Conservation (phyloP, 23 tunicate species). For the Oikopleura vanhoeffeni region DNA sequence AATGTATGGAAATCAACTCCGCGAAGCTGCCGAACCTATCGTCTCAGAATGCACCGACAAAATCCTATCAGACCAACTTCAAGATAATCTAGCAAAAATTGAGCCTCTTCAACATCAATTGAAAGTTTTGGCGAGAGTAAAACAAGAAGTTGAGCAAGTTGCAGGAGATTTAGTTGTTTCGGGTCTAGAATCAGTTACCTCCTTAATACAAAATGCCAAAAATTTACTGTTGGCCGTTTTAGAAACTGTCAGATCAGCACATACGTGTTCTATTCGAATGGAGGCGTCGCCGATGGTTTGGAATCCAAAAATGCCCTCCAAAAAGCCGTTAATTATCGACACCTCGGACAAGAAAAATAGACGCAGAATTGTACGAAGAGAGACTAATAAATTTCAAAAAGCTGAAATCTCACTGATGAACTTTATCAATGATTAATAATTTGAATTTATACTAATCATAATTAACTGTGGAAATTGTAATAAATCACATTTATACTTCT, state of each 20-base stretch:
- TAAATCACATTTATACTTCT: no score
- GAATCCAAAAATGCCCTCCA: background rate
- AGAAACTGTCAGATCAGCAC: background rate
- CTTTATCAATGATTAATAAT: background rate
- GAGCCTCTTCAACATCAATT: background rate
- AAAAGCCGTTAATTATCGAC: background rate
- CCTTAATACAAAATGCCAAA: background rate
- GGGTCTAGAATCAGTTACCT: background rate
- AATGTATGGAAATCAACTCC: background rate
- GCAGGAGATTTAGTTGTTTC: background rate
- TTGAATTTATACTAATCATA: no score
- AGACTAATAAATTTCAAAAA: background rate
- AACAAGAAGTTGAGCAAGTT: background rate
- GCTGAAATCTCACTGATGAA: background rate
- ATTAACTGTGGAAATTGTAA: no score
- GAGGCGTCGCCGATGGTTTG: background rate
- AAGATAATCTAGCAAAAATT: background rate
- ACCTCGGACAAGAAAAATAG: background rate
- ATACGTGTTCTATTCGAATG: background rate
- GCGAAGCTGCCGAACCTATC: background rate
- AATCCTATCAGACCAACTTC: background rate
- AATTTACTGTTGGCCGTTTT: background rate
- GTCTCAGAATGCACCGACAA: background rate
- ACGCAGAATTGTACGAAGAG: background rate
- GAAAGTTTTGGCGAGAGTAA: background rate